Conservation (phyloP, 2,113 vertebrate genomes). For the Clinocottus analis region DNA sequence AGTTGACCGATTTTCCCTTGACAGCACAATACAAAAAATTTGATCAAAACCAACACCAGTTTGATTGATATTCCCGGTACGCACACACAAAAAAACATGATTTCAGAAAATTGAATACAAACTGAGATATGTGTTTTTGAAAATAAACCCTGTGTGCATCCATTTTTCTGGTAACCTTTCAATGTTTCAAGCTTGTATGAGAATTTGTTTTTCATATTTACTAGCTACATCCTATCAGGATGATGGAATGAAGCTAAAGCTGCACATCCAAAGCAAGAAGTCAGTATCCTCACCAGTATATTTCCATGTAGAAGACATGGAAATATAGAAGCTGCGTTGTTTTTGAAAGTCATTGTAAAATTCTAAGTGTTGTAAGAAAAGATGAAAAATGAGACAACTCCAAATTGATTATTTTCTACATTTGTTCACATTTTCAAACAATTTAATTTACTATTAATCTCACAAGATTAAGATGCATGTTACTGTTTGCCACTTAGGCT, state of each 20-base stretch:
- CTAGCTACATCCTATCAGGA: neutral
- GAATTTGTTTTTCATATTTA: neutral
- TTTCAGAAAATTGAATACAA: neutral
- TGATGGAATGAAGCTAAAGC: neutral
- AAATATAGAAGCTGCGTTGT: too few relatives aligned
- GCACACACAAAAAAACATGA: neutral
- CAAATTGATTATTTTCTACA: too few relatives aligned
- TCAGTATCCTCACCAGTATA: too few relatives aligned
- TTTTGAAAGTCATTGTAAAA: too few relatives aligned
- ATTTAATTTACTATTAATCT: too few relatives aligned
- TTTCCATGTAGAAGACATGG: too few relatives aligned
- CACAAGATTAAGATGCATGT: too few relatives aligned
- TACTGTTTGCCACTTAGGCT: too few relatives aligned
- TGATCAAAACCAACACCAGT: neutral
- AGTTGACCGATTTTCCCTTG: neutral
- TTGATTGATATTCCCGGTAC: neutral
- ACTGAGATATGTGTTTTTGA: neutral
- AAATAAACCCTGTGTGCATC: neutral
- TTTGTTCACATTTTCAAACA: too few relatives aligned
- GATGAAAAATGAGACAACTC: too few relatives aligned
- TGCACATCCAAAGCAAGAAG: too few relatives aligned
- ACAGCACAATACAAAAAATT: neutral
- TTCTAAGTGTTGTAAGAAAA: too few relatives aligned
- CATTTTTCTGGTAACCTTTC: neutral
- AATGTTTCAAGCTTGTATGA: neutral